Base-by-base conservation (phyloP, 2,113 vertebrate genomes). In the Tor tambroides region DNA sequence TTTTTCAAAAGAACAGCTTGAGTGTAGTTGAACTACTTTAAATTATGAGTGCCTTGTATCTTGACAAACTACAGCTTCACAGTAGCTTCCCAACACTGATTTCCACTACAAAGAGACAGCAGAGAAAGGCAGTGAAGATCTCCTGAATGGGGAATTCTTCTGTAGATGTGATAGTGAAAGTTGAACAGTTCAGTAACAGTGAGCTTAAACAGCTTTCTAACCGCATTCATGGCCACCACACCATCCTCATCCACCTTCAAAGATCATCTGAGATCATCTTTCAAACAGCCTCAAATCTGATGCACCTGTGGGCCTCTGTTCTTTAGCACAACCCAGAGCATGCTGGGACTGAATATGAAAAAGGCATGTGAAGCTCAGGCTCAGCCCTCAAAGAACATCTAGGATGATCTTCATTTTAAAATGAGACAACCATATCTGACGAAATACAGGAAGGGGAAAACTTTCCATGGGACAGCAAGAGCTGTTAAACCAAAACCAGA, bases 401-500 rank as follows among this genome's bases (percentile, higher is more conserved):
- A 28, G 28, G 43, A 71, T 83, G 81, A 43, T 83, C 63, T 71
- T 83, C 41, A 71, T 83, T 83, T 49, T 26, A 71, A 71, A 83
- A 83, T 30, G 26, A 83, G 59, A 83, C 35, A n/a, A 71, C 5
- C 43, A 23, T 71, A 19, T 56, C 56, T 38, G 85, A 86, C 6
- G 15, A 80, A 80, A 65, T 67, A 41, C 46, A 80, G 61, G 30
- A 54, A 54, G 76, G n/a, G 75, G 80, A 43, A 56, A 82, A 28
- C 23, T 67, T 82, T 82, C 80, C 61, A 82, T 26, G 38, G n/a
- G 80, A 82, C 59, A 67, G 38, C n/a, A 17, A 65, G 11, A 71
- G 65, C 81, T 35, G 21, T 75, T 87, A 75, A 87, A 87, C 41
- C 26, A 85, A 85, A 80, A 85, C 41, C 38, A 86, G 85, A 80